Conservation (phyloP, 2,797 vertebrate genomes). For the Potorous gilbertii region DNA sequence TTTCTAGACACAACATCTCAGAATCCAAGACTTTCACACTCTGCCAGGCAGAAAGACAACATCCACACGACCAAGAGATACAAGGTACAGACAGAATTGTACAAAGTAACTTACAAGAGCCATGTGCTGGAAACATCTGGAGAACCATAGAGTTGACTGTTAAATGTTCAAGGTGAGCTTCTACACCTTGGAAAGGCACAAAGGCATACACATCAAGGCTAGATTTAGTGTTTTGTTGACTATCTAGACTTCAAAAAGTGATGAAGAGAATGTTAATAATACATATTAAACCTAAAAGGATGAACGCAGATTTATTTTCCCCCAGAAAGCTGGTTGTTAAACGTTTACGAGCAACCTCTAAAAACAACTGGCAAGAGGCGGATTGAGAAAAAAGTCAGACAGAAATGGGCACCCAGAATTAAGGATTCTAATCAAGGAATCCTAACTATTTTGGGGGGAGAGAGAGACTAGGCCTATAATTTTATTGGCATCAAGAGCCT, state of each 20-base stretch:
- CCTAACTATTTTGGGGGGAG: no score
- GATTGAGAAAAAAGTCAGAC: neutral
- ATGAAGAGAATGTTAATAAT: neutral
- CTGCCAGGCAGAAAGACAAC: neutral
- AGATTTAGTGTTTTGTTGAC: neutral
- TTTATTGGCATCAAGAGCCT: no score
- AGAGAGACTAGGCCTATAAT: neutral
- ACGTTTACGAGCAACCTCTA: neutral
- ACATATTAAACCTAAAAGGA: neutral
- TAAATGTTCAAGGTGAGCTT: no score
- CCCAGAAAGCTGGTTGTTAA: neutral
- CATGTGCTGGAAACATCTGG: neutral
- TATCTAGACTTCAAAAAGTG: neutral
- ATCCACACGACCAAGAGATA: neutral
- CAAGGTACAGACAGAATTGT: neutral
- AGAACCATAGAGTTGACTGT: no score
- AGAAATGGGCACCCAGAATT: neutral
- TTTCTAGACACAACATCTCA: neutral
- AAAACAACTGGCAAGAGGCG: neutral
- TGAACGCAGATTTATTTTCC: neutral
- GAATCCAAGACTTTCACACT: neutral
- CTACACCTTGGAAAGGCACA: no score
- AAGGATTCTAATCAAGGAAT: neutral
- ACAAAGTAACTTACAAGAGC: neutral
- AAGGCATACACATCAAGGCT: no score